Conservation (phyloP, 1,140 invertebrate genomes). For the Drosophila ohnishii region DNA sequence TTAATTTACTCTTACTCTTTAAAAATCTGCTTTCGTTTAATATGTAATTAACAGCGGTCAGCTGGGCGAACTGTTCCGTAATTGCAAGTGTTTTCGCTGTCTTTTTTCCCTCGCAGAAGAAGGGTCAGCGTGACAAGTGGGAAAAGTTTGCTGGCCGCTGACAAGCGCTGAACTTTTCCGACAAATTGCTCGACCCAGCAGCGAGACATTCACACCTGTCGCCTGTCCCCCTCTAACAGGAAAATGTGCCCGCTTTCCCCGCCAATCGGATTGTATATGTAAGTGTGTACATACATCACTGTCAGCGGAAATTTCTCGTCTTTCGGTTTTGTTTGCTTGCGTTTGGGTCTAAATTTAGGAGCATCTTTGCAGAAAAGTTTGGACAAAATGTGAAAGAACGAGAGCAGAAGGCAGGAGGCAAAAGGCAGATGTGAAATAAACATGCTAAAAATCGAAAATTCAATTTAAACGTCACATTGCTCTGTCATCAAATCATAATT, state of each 20-base stretch:
- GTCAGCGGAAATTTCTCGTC: constrained; percentile 27
- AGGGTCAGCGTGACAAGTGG: constrained; percentile 56
- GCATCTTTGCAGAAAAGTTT: constrained; percentile 20
- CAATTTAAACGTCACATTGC: constrained; percentile 65
- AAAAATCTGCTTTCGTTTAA: neutral
- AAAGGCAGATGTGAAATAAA: constrained; percentile 41
- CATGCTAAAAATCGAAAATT: constrained; percentile 60
- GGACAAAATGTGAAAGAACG: constrained; percentile 16
- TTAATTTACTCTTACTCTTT: neutral
- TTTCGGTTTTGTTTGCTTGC: constrained; percentile 24
- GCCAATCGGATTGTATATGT: constrained; percentile 5
- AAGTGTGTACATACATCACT: constrained; percentile 44
- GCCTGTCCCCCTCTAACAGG: neutral
- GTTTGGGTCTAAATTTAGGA: constrained; percentile 48
- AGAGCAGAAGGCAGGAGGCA: constrained; percentile 4
- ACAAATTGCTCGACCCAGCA: constrained; percentile 52
- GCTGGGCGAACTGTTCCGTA: neutral
- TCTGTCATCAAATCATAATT: constrained; percentile 63
- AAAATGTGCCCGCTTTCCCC: constrained; percentile 1
- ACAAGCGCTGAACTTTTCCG: constrained; percentile 51
- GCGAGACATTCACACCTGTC: constrained; percentile 63
- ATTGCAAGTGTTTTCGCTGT: constrained; percentile 30
- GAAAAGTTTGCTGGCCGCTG: constrained; percentile 49
- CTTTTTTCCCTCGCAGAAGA: neutral
- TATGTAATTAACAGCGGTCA: neutral